phyloP scores from a whole-genome alignment of 2,797 vertebrate genomes.

The Hapalemur alaotrensis region DNA sequence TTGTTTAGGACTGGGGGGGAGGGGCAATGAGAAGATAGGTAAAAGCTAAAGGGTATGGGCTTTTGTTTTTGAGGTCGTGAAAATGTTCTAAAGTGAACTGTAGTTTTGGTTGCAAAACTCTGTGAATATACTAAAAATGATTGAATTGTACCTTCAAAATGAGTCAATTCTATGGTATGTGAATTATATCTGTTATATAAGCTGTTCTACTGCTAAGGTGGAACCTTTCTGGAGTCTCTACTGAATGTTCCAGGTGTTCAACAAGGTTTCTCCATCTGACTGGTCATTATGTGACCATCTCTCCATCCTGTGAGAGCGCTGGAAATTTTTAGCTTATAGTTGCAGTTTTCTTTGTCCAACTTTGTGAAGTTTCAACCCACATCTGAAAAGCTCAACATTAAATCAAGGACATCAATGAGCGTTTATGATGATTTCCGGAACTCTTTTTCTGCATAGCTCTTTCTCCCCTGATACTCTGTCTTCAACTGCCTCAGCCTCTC shows the following conservation, averaged over 20 bases:
- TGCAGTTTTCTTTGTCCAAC: background rate
- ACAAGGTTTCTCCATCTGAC: background rate
- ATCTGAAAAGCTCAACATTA: background rate
- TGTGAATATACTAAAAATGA: background rate
- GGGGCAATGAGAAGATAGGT: background rate
- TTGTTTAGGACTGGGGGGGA: background rate
- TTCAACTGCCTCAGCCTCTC: background rate
- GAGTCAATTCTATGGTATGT: background rate
- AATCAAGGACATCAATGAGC: background rate
- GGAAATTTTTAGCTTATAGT: background rate
- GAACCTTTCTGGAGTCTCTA: background rate
- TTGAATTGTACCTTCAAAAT: background rate
- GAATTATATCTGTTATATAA: background rate
- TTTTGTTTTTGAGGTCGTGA: background rate
- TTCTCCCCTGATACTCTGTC: background rate
- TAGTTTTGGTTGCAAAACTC: background rate
- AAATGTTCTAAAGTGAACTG: background rate
- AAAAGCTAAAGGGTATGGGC: background rate
- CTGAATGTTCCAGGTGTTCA: background rate
- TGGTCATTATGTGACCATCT: background rate
- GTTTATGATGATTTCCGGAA: background rate
- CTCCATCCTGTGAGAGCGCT: background rate
- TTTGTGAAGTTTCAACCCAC: background rate
- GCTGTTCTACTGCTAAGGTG: background rate
- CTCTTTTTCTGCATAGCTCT: background rate